Conservation (phyloP, 1,140 invertebrate genomes). For the Diuraphis noxia region DNA sequence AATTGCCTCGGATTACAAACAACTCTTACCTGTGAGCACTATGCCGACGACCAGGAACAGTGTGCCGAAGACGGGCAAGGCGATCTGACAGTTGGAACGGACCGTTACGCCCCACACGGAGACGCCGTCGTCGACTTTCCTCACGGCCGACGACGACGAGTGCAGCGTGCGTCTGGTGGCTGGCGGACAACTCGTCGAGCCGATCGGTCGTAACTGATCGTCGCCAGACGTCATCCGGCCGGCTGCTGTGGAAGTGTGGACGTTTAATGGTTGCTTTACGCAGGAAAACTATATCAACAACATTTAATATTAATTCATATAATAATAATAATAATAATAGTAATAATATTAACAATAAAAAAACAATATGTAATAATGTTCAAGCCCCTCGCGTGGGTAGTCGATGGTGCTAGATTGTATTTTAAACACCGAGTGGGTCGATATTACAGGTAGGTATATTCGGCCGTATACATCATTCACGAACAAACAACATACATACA, state of each 20-base stretch:
- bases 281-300: neutral
- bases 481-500: neutral
- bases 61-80: conserved; percentile 74
- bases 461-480: neutral
- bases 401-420: neutral
- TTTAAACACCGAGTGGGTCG: neutral
- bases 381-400: neutral
- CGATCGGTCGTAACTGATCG: neutral
- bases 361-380: neutral
- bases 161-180: conserved; percentile 8
- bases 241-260: neutral
- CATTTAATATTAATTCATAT: neutral
- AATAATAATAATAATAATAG: too few species aligned
- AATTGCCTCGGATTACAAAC: neutral
- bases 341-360: neutral
- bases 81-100: conserved; percentile 74
- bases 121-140: conserved; percentile 74
- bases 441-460: neutral
- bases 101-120: conserved; percentile 75
- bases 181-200: conserved; percentile 2
- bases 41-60: conserved; percentile 74
- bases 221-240: conserved; percentile 14
- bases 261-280: neutral
- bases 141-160: conserved; percentile 60
- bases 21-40: conserved; percentile 72